Conservation (phyloP, 2,113 vertebrate genomes). For the Lasiurus borealis region DNA sequence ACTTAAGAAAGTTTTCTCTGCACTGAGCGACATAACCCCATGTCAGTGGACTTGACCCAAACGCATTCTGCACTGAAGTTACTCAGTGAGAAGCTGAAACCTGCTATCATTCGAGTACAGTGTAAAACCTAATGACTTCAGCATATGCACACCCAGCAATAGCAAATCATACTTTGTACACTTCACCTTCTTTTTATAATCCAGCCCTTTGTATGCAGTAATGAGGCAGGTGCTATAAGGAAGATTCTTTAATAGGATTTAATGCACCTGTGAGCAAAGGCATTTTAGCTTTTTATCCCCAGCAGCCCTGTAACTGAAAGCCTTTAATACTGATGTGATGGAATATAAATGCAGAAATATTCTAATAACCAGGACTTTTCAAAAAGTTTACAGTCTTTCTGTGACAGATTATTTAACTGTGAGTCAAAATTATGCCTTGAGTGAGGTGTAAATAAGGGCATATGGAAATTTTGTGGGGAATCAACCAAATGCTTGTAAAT, state of each 20-base stretch:
- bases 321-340: constrained; percentile 92
- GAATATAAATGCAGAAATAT: constrained; percentile 92
- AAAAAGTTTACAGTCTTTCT: constrained; percentile 90
- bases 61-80: constrained; percentile 88
- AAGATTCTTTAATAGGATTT: constrained; percentile 94
- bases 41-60: constrained; percentile 90
- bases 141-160: constrained; percentile 90
- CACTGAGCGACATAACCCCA: constrained; percentile 89
- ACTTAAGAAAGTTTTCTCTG: constrained; percentile 89
- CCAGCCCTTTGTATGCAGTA: constrained; percentile 91
- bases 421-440: constrained; percentile 87
- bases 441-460: constrained; percentile 87
- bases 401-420: constrained; percentile 89
- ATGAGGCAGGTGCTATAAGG: constrained; percentile 93
- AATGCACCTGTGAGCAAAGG: constrained; percentile 93
- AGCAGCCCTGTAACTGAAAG: constrained; percentile 91
- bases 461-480: constrained; percentile 84
- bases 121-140: constrained; percentile 91
- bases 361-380: constrained; percentile 91
- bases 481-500: constrained; percentile 81
- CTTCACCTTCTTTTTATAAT: constrained; percentile 93
- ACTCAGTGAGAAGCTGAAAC: constrained; percentile 89
- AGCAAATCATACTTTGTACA: constrained; percentile 90
- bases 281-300: constrained; percentile 92
- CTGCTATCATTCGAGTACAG: constrained; percentile 87